Base-by-base conservation (phyloP, 2,113 vertebrate genomes). In the Dendropsophus ebraccatus region DNA sequence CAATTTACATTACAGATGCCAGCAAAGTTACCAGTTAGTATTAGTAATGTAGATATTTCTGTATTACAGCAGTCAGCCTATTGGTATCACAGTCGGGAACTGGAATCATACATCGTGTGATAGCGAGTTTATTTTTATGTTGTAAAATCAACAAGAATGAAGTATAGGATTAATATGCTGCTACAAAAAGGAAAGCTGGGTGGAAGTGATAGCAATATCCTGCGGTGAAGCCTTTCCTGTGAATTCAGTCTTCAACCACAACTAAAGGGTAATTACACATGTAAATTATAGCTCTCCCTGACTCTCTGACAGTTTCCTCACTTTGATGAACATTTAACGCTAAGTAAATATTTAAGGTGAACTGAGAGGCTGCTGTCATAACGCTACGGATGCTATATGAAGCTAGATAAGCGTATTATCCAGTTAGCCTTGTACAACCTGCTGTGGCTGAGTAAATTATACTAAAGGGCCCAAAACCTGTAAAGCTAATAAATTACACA, bases 161-260 rank as follows among this genome's bases (percentile, higher is more conserved):
- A 37, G 32, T 69, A 69, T 21, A 69, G 30, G 11, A 69, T 69
- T 69, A 69, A 69, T 69, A 69, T 69, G 65, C 65, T 37, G 32
- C 30, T 16, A 69, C 8, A 17, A 21, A 16, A 37, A 21, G 7
- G 16, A 37, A 35, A 69, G 9, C 65, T 69, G 65, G 30, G 65
- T 67, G 65, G 32, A 69, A 35, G 21, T 69, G 65, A 69, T 69
- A 69, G 65, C 65, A 69, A 37, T 37, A 69, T 35, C 65, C 65
- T 10, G 32, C 17, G 19, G 65, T 37, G 65, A 35, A 69, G 65
- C 32, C 32, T 37, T 69, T 69, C 65, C 62, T 67, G 62, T 67
- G 30, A 67, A 32, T 32, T 67, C 62, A 32, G 62, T 32, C 28
- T 32, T 67, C 62, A 16, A 5, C 41, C 21, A 30, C 17, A 37